Percentiles rank a stretch among this genome's conserved stretches.
Conservation (phyloP, 2,113 vertebrate genomes). For the Lipophrys pholis region DNA sequence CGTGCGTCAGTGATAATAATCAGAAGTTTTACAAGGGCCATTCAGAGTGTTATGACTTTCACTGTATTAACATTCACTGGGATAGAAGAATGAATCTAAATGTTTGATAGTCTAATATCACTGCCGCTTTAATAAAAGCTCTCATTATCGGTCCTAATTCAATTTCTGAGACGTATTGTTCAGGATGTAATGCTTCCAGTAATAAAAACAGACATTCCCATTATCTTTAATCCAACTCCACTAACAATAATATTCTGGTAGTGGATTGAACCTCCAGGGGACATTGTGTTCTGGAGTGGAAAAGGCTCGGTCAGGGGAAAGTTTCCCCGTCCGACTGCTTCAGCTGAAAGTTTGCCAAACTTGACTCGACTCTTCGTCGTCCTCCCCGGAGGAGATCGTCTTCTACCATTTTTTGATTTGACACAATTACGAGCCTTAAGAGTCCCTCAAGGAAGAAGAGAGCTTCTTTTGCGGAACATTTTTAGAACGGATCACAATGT, state of each 20-base stretch:
- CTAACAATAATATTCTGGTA: background rate
- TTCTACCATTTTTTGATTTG: conserved; percentile 1
- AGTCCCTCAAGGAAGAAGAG: conserved; percentile 7
- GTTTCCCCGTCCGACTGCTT: background rate
- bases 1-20: too few species aligned
- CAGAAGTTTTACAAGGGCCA: too few species aligned
- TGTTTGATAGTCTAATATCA: too few species aligned
- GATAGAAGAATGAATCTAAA: too few species aligned
- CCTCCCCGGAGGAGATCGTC: background rate
- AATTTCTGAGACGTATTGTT: too few species aligned
- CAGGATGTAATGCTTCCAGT: too few species aligned
- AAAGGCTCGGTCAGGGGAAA: background rate
- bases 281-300: background rate
- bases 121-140: too few species aligned
- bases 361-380: background rate
- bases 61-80: too few species aligned
- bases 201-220: too few species aligned
- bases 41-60: too few species aligned
- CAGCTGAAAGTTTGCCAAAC: background rate
- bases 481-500: background rate
- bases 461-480: background rate
- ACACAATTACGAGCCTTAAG: background rate
- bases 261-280: background rate
- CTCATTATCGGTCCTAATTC: too few species aligned
- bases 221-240: conserved; percentile 1